Evolutionary conservation across 2,113 vertebrate species (phyloP).

Genomic region (Bujurquina vittata): DNA sequence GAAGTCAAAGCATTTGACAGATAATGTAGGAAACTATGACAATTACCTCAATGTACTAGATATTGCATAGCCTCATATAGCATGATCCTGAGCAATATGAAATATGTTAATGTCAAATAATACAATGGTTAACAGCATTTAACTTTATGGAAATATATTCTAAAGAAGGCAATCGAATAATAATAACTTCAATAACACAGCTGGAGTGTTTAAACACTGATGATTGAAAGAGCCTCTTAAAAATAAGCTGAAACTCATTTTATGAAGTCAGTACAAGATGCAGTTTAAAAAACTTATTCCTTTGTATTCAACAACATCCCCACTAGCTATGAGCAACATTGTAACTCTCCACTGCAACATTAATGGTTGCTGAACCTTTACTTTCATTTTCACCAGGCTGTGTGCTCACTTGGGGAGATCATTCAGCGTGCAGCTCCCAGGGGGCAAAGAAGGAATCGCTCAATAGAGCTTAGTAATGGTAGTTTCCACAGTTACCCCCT

Average conservation of each 20-base stretch:
- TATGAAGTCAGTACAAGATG: neutral
- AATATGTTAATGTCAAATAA: neutral
- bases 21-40: neutral
- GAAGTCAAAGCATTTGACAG: neutral
- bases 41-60: neutral
- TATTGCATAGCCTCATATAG: neutral
- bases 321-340: neutral
- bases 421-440: slow-evolving; percentile 41
- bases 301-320: neutral
- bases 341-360: neutral
- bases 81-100: neutral
- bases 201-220: neutral
- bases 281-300: too few species aligned
- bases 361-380: neutral
- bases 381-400: slow-evolving; percentile 23
- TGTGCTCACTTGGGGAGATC: slow-evolving; percentile 6
- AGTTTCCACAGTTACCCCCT: slow-evolving; percentile 45
- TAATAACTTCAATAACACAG: neutral
- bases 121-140: too few species aligned
- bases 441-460: slow-evolving; percentile 40
- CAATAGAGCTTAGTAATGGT: slow-evolving; percentile 47
- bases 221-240: neutral
- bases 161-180: neutral
- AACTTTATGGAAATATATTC: neutral
- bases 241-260: neutral